Conservation (phyloP, 2,888 invertebrate species). For the Arge pagana region DNA sequence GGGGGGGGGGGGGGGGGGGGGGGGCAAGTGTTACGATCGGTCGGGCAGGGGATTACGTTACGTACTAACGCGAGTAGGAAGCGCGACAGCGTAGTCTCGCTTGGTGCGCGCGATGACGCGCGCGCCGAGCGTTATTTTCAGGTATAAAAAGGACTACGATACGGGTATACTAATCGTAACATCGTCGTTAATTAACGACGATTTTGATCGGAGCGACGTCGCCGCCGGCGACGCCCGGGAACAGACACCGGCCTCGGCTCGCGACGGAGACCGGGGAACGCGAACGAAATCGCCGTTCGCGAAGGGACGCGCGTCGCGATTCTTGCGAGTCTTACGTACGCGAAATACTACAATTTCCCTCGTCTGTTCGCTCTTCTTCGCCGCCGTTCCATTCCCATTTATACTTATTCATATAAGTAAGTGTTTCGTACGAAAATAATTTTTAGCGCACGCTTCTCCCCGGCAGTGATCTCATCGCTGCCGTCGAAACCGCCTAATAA, state of each 20-base stretch:
- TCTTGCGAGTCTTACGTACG: neutral
- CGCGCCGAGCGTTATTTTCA: conserved; percentile 15
- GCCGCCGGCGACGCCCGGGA: too few species aligned
- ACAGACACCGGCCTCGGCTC: neutral
- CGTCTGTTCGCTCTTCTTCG: too few species aligned
- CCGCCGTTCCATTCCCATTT: too few species aligned
- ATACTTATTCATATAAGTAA: conserved; percentile 38
- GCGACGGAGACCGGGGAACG: neutral
- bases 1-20: too few species aligned
- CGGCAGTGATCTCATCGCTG: conserved; percentile 26
- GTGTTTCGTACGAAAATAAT: conserved; percentile 53
- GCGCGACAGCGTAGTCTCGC: conserved; percentile 14
- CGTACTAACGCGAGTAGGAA: too few species aligned
- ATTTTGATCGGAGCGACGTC: conserved; percentile 8
- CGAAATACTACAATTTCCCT: neutral
- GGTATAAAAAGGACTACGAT: conserved; percentile 18
- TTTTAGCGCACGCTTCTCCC: conserved; percentile 39
- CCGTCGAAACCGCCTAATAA: conserved; percentile 34
- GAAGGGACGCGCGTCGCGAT: neutral
- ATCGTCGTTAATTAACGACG: conserved; percentile 18
- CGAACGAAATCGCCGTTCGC: too few species aligned
- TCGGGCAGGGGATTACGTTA: too few species aligned
- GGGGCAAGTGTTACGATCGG: too few species aligned
- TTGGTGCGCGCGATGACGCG: conserved; percentile 17
- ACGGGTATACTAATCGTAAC: conserved; percentile 17